Evolutionary conservation across 2,888 invertebrate species (phyloP), one percentile per base, ranked within the genome.

Genomic region (Perizoma affinitatum): DNA sequence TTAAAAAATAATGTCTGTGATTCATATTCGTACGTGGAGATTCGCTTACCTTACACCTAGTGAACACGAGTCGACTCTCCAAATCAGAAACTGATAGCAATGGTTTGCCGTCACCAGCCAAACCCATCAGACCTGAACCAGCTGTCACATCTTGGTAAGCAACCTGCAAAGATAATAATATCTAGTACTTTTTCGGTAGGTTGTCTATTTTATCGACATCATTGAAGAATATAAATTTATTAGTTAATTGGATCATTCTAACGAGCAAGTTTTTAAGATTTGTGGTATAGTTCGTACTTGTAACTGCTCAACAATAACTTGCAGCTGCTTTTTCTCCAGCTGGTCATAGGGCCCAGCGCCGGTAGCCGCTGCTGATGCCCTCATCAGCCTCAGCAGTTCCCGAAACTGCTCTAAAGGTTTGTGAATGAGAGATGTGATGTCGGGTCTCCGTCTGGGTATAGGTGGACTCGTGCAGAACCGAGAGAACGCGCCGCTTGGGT

Each of bases 1-100:
- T 38, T 5, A 38, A 42, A n/a, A 7, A 42, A 42, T 8, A 8
- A 38, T 38, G 7, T 5, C 6, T 38, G 38, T 6, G 3, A 38
- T 38, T 38, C 38, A 22, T 5, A 22, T 43, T 11, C 22, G 45
- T 22, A 45, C 22, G 5, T 35, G 4, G 10, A 41, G 22, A 1
- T n/a, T 7, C 43, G 36, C 71, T 78, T 78, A 95, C 95, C 93
- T 96, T 97, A 93, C 97, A 97, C 87, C 96, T 95, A 76, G 97
- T 97, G 91, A 97, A 97, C 74, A 97, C 97, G 82, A 97, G 94
- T 75, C 97, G 93, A 77, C 96, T 96, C 83, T 97, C 97, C 68
- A 97, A 93, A 82, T 97, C 97, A 76, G 96, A 96, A 54, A 97
- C 94, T 9, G 96, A 96, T 5, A 97, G 87, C 63, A 97, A 81